A percentile compares a stretch with the other conserved stretches of the same genome.
Conservation (phyloP, 2,888 invertebrate genomes). For the Eristalis arbustorum region DNA sequence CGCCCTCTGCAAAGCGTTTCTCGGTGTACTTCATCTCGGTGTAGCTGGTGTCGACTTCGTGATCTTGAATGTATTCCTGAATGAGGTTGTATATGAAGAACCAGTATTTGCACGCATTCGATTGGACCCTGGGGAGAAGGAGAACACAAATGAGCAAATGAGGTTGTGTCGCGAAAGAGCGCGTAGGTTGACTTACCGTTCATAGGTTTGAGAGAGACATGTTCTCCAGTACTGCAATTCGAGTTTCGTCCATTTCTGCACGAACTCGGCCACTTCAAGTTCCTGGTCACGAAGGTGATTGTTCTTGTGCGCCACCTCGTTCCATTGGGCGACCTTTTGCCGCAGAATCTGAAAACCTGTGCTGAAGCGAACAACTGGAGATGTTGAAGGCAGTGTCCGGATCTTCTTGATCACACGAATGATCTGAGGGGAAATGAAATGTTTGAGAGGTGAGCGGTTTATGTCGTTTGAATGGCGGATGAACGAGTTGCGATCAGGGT, state of each 20-base stretch:
- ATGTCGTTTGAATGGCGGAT: no score
- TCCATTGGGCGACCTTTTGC: conserved; percentile 94
- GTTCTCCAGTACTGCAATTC: conserved; percentile 94
- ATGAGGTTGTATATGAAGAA: conserved; percentile 90
- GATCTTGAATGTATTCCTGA: conserved; percentile 82
- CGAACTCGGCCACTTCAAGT: conserved; percentile 88
- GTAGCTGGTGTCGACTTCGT: conserved; percentile 73
- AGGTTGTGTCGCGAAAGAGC: background rate
- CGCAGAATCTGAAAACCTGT: conserved; percentile 94
- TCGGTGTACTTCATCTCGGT: conserved; percentile 74
- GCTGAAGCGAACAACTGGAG: conserved; percentile 92
- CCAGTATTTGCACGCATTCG: conserved; percentile 92
- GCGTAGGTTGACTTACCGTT: conserved; percentile 80
- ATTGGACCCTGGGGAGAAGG: conserved; percentile 83
- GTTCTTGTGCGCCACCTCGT: conserved; percentile 92
- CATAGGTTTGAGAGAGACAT: conserved; percentile 86
- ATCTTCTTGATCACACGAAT: conserved; percentile 82
- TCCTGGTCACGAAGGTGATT: conserved; percentile 90
- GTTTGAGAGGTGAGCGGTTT: no score
- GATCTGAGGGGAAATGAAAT: conserved; percentile 81
- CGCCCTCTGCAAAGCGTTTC: conserved; percentile 75
- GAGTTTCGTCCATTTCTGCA: conserved; percentile 94
- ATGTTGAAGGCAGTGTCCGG: conserved; percentile 87
- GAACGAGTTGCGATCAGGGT: background rate
- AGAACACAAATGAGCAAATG: conserved; percentile 69